Base-by-base conservation (phyloP, 2,113 vertebrate genomes). In the Rhinopithecus roxellana region DNA sequence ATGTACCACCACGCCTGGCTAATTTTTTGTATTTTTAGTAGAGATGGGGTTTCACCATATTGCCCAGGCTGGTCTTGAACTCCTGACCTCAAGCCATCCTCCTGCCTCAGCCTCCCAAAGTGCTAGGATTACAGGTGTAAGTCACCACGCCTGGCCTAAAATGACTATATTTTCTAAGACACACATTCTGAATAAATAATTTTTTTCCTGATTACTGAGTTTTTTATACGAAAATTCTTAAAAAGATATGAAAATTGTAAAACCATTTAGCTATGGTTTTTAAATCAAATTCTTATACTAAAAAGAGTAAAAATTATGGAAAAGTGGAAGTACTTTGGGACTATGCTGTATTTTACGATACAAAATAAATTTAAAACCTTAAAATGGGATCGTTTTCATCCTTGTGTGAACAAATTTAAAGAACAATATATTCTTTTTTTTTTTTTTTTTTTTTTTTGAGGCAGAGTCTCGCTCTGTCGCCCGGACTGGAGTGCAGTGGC, bases 161-260 rank as follows among this genome's bases (percentile, higher is more conserved):
- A 92, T 88, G 84, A 78, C 17, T 69, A 22, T 89, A 59, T 96
- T 90, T 97, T 94, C 75, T 45, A 64, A 96, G 69, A 70, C 5
- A 59, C 38, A 85, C 35, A 78, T 72, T 93, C n/a, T 69, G 59
- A 95, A 92, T 94, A 89, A 90, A 93, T 55, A 17, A 77, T 40
- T 16, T 64, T 75, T 40, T 77, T 52, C 25, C 22, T 88, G 17
- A 93, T 92, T 80, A 70, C 18, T 86, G 57, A 93, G 27, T 83
- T 79, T 92, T 81, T 81, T 72, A 89, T 61, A 59, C 79, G 77
- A 90, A 93, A 79, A 94, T 84, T 87, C 8, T 93, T 92, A 59
- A 12, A 74, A 84, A 84, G 48, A 93, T 52, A 87, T 45, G 93
- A 94, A 97, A 79, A 40, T 50, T 43, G 2, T 0, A n/a, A 89